These are phyloP conservation scores for Onychostruthus taczanowskii DNA, from an alignment of 2,113 vertebrate genomes.

Conservation along the genomic window DNA sequence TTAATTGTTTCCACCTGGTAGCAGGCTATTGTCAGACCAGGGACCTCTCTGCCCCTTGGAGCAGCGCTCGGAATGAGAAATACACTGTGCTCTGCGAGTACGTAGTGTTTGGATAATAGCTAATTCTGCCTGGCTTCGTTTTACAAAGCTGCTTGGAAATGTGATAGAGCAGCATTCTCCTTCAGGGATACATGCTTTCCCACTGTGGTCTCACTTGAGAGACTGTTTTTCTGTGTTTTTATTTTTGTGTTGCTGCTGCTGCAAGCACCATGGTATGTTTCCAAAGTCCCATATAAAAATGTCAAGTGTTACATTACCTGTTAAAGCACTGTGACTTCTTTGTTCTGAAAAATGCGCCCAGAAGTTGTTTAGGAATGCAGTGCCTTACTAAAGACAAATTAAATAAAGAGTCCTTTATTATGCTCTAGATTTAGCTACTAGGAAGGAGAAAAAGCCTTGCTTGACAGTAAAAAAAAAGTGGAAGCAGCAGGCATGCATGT, in stretches of 20 bases:
- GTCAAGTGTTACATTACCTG: neutral
- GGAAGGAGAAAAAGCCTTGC: neutral
- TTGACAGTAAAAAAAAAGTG: neutral
- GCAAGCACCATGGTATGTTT: conserved; percentile 3
- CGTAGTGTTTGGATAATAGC: conserved; percentile 5
- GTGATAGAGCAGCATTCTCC: conserved; percentile 41
- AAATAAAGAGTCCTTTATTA: neutral
- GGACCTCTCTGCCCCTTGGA: conserved; percentile 12
- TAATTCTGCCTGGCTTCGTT: neutral
- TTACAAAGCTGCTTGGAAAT: conserved; percentile 40
- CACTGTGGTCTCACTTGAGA: conserved; percentile 5
- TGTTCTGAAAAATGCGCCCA: neutral
- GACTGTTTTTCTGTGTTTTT: neutral
- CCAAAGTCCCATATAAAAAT: conserved; percentile 25
- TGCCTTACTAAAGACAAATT: neutral
- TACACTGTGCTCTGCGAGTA: fast-evolving
- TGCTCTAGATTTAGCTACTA: neutral
- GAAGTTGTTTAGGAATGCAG: neutral
- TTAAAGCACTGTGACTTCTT: neutral
- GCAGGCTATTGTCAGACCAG: conserved; percentile 21
- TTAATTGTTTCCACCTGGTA: conserved; percentile 65
- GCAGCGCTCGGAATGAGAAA: neutral
- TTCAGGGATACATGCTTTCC: neutral
- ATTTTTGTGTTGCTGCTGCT: neutral
- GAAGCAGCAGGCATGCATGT: neutral